Evolutionary conservation across 2,888 invertebrate species (phyloP).

Genomic region (Orchesella flavescens): DNA sequence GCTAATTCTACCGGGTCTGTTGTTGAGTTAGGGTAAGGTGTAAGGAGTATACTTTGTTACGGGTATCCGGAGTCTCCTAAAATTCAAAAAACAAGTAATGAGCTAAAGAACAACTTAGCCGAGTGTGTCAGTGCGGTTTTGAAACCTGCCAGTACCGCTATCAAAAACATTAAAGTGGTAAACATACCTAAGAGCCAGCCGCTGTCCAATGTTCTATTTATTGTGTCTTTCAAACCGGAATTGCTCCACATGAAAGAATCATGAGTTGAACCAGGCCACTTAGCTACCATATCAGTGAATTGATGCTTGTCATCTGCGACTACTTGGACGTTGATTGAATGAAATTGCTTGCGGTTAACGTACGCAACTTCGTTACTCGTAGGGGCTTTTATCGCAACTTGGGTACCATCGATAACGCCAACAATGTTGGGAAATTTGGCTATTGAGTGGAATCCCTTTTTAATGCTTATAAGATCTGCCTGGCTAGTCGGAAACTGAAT

Average conservation of each 20-base stretch:
- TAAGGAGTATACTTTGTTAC: constrained; percentile 2
- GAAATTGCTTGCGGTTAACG: constrained; percentile 68
- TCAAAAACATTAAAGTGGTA: too few species aligned
- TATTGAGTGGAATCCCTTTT: constrained; percentile 39
- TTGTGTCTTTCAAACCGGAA: constrained; percentile 4
- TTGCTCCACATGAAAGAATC: constrained; percentile 67
- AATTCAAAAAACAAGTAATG: background rate
- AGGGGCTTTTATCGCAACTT: constrained; percentile 67
- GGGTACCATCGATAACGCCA: constrained; percentile 70
- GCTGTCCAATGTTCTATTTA: constrained; percentile 22
- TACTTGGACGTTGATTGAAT: constrained; percentile 71
- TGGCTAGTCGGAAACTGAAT: constrained; percentile 22
- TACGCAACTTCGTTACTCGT: constrained; percentile 54
- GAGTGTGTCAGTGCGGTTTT: background rate
- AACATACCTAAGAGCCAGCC: constrained; percentile 58
- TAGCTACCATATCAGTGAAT: constrained; percentile 63
- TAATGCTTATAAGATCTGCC: background rate
- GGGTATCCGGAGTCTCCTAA: constrained; percentile 45
- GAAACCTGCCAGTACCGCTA: background rate
- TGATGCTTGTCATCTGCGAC: constrained; percentile 51
- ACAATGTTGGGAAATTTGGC: constrained; percentile 68
- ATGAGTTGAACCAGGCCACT: constrained; percentile 70
- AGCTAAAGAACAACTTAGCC: too few species aligned
- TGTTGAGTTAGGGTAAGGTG: background rate
- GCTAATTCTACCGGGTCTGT: background rate